Evolutionary conservation across 35 echinoderm and acorn worm genomes (phyloP).

Genomic region (Anneissia japonica): DNA sequence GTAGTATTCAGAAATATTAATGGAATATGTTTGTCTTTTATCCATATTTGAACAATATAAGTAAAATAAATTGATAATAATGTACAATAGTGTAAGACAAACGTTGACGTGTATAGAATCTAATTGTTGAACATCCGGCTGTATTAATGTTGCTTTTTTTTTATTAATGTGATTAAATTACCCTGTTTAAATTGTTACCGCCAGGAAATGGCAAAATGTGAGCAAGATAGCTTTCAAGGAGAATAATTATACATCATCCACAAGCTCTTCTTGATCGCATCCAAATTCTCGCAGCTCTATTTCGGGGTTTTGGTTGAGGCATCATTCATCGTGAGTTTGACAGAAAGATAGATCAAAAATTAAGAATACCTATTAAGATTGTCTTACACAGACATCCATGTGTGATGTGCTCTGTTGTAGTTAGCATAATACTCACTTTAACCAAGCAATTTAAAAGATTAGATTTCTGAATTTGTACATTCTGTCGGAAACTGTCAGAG

Average conservation of each 20-base stretch:
- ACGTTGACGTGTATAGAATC: no score
- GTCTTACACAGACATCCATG: background rate
- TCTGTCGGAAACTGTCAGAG: background rate
- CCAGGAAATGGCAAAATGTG: background rate
- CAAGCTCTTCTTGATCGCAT: background rate
- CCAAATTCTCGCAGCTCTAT: background rate
- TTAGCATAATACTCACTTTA: background rate
- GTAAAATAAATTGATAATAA: no score
- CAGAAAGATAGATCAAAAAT: background rate
- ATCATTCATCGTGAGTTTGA: background rate
- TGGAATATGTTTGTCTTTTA: no score
- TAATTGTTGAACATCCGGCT: no score
- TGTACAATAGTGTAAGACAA: no score
- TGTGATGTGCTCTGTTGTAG: background rate
- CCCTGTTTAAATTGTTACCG: no score
- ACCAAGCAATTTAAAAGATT: background rate
- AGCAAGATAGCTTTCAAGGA: background rate
- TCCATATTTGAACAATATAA: no score
- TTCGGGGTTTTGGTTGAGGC: background rate
- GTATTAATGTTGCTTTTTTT: background rate
- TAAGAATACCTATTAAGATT: background rate
- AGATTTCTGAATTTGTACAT: background rate
- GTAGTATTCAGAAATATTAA: no score
- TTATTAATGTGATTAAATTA: background rate
- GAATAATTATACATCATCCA: background rate